A percentile compares a stretch with the other conserved stretches of the same genome.
Conservation (phyloP, 2,888 invertebrate species). For the Alsophila aescularia region DNA sequence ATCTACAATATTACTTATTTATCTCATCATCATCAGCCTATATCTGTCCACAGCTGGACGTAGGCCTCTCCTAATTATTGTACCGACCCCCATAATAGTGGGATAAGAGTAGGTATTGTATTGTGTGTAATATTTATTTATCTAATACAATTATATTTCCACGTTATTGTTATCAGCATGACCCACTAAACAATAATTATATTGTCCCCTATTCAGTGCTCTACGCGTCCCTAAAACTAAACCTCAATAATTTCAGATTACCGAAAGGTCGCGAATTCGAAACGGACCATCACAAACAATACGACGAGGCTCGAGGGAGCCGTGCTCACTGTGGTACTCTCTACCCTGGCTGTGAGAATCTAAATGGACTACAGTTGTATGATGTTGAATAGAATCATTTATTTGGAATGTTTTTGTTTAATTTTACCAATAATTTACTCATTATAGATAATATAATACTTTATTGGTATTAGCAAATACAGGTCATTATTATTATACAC, state of each 20-base stretch:
- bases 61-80: too few relatives aligned
- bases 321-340: constrained; percentile 51
- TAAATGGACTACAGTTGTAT: constrained; percentile 30
- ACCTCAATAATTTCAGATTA: constrained; percentile 66
- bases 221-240: not conserved
- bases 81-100: too few relatives aligned
- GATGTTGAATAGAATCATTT: constrained; percentile 21
- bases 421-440: not conserved
- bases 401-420: not conserved
- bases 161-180: too few relatives aligned
- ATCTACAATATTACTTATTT: too few relatives aligned
- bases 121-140: too few relatives aligned
- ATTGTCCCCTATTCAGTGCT: not conserved
- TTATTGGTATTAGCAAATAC: too few relatives aligned
- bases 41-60: too few relatives aligned
- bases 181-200: not conserved
- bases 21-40: too few relatives aligned
- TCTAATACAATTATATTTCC: too few relatives aligned
- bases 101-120: too few relatives aligned
- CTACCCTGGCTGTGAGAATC: constrained; percentile 57
- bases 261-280: constrained; percentile 65
- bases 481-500: too few relatives aligned
- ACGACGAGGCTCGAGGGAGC: constrained; percentile 73
- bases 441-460: too few relatives aligned
- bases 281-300: constrained; percentile 65